Base-by-base conservation (phyloP, 2,113 vertebrate species). In the Perccottus glenii region DNA sequence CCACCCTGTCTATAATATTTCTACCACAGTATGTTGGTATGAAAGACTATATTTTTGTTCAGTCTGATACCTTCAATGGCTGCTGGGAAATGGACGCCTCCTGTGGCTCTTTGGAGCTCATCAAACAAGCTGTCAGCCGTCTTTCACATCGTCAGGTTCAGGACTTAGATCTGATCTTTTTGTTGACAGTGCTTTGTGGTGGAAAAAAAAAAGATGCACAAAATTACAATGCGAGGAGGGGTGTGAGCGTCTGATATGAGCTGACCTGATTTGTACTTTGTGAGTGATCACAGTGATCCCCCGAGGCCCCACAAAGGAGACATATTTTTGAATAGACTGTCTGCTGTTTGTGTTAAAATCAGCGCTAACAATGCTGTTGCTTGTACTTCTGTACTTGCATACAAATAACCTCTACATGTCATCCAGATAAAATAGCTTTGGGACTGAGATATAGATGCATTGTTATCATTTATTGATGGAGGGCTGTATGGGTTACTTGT, bases 251-350 rank as follows among this genome's bases (percentile, higher is more conserved):
- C 69, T 79, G 84, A 85, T 86, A 83, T 79, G 82, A 83, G 79
- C 73, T 88, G 87, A 88, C 84, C 84, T 81, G 84, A 85, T 86
- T 88, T 77, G 59, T 65, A 70, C 81, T 85, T 80, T 81, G 55
- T 74, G 82, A 78, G 68, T 64, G 53, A 64, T 77, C 72, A 66
- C 69, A 78, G 68, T 64, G 53, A 64, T 77, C 72, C 69, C 69
- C 55, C 4, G 68, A 77, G 74, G 74, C 19, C 48, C 60, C 15
- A 16, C 14, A 46, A 67, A 62, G 74, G 47, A 68, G 58, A 63
- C 66, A 33, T 67, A 76, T 64, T 70, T 45, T 42, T 71, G 77
- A 72, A 53, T 80, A 52, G 66, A 78, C 71, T 33, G 8, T 52
- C n/a, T 53, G 69, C 33, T 65, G 38, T 66, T 76, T 71, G 62